A percentile compares a stretch with the other conserved stretches of the same genome.
These are phyloP conservation scores for Margarornis squamiger DNA, from an alignment of 2,797 vertebrate genomes.

Conservation along the genomic window DNA sequence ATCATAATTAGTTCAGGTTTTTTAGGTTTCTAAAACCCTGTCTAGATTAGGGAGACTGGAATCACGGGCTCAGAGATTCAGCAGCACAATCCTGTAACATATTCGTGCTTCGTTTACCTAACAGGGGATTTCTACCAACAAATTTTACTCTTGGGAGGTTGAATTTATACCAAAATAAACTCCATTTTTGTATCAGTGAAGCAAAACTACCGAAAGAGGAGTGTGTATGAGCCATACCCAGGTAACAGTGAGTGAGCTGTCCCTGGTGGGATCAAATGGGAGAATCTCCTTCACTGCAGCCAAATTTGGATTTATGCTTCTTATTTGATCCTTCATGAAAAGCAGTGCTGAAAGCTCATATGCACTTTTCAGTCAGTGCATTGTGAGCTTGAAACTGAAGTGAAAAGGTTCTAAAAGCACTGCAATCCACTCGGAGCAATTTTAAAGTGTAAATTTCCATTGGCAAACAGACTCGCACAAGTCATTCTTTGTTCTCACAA, in stretches of 20 bases:
- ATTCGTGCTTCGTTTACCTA: background rate
- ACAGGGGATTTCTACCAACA: background rate
- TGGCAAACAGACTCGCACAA: constrained; percentile 32
- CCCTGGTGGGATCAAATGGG: background rate
- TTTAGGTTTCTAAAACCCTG: constrained; percentile 13
- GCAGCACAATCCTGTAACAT: background rate
- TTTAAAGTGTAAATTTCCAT: constrained; percentile 59
- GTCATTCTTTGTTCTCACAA: constrained; percentile 52
- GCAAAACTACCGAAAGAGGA: background rate
- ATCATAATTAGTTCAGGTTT: background rate
- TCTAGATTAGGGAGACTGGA: background rate
- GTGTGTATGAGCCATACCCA: background rate
- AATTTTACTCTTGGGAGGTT: background rate
- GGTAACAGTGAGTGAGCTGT: background rate
- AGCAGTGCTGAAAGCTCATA: constrained; percentile 38
- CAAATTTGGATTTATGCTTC: background rate
- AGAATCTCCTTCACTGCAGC: background rate
- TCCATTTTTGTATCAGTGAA: background rate
- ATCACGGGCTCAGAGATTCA: background rate
- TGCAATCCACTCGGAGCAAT: background rate
- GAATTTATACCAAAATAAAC: background rate
- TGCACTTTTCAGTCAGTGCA: constrained; percentile 26
- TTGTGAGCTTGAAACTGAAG: constrained; percentile 12
- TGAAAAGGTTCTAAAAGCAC: constrained; percentile 36
- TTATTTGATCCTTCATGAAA: background rate